Evolutionary conservation across 2,113 vertebrate genomes (phyloP).

Genomic region (Speoplatyrhinus poulsoni): DNA sequence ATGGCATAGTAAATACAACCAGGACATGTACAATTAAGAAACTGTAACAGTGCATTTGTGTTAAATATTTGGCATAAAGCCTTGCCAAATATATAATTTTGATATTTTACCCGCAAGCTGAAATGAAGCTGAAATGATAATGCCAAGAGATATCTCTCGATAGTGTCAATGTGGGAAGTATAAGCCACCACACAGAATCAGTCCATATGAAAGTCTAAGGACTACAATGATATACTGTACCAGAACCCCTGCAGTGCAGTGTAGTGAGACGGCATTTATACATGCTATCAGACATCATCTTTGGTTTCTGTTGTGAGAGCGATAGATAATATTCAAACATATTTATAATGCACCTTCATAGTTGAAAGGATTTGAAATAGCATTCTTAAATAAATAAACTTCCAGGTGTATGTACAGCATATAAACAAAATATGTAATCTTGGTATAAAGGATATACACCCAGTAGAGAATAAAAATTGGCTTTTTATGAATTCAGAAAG

Average conservation of each 20-base stretch:
- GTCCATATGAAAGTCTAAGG: slow-evolving; percentile 39
- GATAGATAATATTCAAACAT: too few relatives aligned
- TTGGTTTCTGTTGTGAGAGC: slow-evolving; percentile 8
- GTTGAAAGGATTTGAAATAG: neutral
- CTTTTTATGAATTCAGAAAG: slow-evolving; percentile 5
- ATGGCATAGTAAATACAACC: slow-evolving; percentile 15
- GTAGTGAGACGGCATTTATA: slow-evolving; percentile 22
- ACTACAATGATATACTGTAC: slow-evolving; percentile 5
- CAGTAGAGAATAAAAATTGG: neutral
- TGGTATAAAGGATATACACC: neutral
- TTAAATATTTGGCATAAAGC: slow-evolving; percentile 17
- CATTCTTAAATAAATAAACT: neutral
- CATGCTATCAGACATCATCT: slow-evolving; percentile 23
- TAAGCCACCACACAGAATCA: slow-evolving; percentile 28
- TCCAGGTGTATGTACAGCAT: neutral
- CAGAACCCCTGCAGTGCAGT: slow-evolving; percentile 17
- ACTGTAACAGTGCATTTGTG: slow-evolving; percentile 25
- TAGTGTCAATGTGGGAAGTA: slow-evolving; percentile 23
- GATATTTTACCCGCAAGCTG: too few relatives aligned
- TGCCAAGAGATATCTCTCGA: too few relatives aligned
- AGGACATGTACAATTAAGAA: slow-evolving; percentile 14
- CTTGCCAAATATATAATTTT: too few relatives aligned
- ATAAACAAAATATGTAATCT: neutral
- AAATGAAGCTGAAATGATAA: neutral
- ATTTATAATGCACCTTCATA: neutral